Evolutionary conservation across 2,113 vertebrate genomes (phyloP).

Genomic region (Melospiza melodia): DNA sequence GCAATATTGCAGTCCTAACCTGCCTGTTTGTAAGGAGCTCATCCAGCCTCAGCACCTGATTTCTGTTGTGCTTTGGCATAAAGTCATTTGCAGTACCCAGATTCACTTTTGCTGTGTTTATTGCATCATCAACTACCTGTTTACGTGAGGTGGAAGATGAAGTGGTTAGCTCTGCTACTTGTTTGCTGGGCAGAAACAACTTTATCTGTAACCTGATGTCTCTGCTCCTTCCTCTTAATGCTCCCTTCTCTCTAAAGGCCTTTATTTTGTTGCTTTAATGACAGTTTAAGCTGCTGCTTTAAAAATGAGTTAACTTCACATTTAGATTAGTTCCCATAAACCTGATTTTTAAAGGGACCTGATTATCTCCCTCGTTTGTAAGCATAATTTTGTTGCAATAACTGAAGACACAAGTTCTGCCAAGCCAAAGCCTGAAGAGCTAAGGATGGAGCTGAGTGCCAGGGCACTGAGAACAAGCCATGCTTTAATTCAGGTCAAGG

Average conservation of each 20-base stretch:
- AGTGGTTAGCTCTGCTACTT: background rate
- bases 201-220: conserved; percentile 6
- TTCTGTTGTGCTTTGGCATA: background rate
- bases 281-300: conserved; percentile 52
- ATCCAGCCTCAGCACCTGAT: background rate
- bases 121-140: conserved; percentile 21
- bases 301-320: conserved; percentile 53
- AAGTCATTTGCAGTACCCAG: conserved; percentile 10
- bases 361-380: conserved; percentile 18
- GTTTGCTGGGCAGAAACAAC: conserved; percentile 14
- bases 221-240: conserved; percentile 20
- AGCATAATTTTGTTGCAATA: background rate
- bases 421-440: background rate
- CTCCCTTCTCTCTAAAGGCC: conserved; percentile 14
- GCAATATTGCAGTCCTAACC: conserved; percentile 9
- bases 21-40: background rate
- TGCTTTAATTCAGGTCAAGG: background rate
- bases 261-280: conserved; percentile 43
- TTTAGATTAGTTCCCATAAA: conserved; percentile 58
- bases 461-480: background rate
- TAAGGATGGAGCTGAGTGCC: background rate
- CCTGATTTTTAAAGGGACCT: conserved; percentile 35
- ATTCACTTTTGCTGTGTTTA: background rate
- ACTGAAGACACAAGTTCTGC: background rate
- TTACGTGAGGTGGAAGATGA: conserved; percentile 34